Conservation (phyloP, 2,797 vertebrate species). For the Crocidura indochinensis region DNA sequence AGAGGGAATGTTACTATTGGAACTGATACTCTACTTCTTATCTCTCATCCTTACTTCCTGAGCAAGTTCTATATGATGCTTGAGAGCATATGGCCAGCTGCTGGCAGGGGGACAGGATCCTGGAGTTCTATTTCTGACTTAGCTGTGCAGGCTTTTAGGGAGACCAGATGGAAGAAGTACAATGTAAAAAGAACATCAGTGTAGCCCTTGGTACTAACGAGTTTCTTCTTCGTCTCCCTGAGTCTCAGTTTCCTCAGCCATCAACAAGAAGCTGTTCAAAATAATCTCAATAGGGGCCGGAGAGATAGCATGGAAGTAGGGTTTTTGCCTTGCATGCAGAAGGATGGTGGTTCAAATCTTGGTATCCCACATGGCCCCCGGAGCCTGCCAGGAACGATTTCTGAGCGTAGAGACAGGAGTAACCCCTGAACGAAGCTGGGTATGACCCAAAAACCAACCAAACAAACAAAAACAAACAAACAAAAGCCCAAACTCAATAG, state of each 20-base stretch:
- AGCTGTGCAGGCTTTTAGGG: neutral
- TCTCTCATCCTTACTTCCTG: neutral
- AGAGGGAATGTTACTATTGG: constrained; percentile 20
- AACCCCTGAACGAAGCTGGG: no score
- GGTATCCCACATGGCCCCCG: no score
- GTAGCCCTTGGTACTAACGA: neutral
- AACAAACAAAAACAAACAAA: no score
- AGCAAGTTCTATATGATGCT: constrained; percentile 15
- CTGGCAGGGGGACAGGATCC: neutral
- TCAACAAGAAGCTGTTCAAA: constrained; percentile 42
- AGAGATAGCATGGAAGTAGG: no score
- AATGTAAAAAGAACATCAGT: neutral
- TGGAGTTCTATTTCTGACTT: constrained; percentile 50
- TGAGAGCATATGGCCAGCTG: neutral
- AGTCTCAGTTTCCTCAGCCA: constrained; percentile 44
- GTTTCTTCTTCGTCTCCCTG: neutral
- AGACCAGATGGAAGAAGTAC: neutral
- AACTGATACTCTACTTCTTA: constrained; percentile 30
- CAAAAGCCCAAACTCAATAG: no score
- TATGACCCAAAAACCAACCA: no score
- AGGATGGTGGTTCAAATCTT: no score
- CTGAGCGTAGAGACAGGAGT: no score
- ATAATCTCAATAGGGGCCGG: constrained; percentile 10
- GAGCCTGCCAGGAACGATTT: no score
- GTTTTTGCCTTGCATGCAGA: no score